A percentile compares a stretch with the other conserved stretches of the same genome.
phyloP scores from a whole-genome alignment of 1,140 invertebrate species.

The Cotesia glomerata region DNA sequence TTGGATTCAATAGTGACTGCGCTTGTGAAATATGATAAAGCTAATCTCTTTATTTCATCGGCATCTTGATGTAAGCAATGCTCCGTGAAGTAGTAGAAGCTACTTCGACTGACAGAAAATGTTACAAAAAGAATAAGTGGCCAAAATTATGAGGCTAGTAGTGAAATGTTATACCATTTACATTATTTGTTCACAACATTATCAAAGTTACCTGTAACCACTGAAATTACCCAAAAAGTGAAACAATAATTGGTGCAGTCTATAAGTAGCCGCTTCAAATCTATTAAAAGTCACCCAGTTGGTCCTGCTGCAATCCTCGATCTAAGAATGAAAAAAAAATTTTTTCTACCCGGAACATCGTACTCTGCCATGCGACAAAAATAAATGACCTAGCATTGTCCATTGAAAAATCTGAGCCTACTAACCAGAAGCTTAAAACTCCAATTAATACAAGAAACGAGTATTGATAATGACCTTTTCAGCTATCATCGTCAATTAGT shows the following conservation, averaged over 20 bases:
- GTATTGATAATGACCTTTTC: neutral
- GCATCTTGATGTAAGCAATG: slow-evolving; percentile 35
- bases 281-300: neutral
- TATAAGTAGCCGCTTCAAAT: neutral
- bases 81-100: slow-evolving; percentile 43
- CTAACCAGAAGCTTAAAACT: neutral
- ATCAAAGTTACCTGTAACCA: neutral
- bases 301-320: neutral
- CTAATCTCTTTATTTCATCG: slow-evolving; percentile 37
- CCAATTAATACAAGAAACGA: neutral
- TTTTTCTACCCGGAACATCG: neutral
- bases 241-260: neutral
- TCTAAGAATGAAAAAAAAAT: neutral
- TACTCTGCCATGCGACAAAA: neutral
- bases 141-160: slow-evolving; percentile 11
- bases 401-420: neutral
- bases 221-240: neutral
- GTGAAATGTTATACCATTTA: slow-evolving; percentile 8
- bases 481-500: neutral
- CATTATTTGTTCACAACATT: neutral
- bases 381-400: neutral
- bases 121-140: slow-evolving; percentile 13
- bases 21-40: slow-evolving; percentile 39
- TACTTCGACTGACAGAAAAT: slow-evolving; percentile 23
- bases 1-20: slow-evolving; percentile 39